Evolutionary conservation across 2,113 vertebrate species (phyloP), one percentile per base, ranked within the genome.

Genomic region (Ornithorhynchus anatinus): DNA sequence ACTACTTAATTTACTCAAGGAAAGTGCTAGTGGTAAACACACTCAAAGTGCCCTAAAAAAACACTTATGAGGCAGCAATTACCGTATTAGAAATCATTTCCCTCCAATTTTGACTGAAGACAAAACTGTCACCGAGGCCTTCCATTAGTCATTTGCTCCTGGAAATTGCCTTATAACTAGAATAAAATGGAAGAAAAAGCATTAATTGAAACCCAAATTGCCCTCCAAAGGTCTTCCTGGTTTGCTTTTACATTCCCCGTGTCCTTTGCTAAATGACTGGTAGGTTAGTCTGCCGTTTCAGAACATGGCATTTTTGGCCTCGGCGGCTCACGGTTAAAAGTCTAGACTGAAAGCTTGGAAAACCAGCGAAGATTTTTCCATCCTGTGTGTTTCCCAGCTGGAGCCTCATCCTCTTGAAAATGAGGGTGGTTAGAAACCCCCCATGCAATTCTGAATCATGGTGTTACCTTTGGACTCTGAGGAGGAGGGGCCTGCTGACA

Each of bases 31-130:
- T 31, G 43, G 31, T 51, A 17, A 43, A 58, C 44, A 27, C n/a
- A n/a, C n/a, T n/a, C n/a, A n/a, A 35, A 59, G 45, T 62, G 32
- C 51, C 40, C 29, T 6, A 57, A 50, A 59, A 69, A 72, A 66
- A 59, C 2, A 16, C n/a, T 59, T 40, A 69, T 44, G 40, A 75
- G 36, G 72, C 69, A 38, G 63, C 52, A 69, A 80, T 73, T 74
- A 74, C 73, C 40, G 61, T 50, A 63, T 38, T 48, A 32, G 66
- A 44, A 70, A 67, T 40, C 60, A 71, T 59, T 53, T 27, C 32
- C 8, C 62, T 74, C 61, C 45, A 63, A 38, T 50, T 27, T 39
- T 54, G 39, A 33, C 66, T 38, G 31, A n/a, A 16, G 54, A 42
- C 63, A 61, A 12, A 69, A 57, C n/a, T 32, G 14, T 65, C 40